phyloP scores from a whole-genome alignment of 1,140 invertebrate species.

The Branchinecta lindahli region DNA sequence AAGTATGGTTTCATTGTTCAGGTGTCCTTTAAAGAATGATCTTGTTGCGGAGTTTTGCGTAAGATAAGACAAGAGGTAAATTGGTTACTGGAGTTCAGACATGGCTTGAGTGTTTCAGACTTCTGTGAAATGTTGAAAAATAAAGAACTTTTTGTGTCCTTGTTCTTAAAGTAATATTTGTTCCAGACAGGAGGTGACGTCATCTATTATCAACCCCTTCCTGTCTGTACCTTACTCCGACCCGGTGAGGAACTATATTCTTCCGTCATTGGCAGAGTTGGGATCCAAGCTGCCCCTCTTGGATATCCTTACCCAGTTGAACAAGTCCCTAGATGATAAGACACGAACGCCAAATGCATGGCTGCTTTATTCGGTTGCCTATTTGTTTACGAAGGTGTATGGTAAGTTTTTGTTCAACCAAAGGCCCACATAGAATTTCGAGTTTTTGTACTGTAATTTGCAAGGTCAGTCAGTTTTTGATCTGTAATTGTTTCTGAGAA shows the following conservation, averaged over 20 bases:
- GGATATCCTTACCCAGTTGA: neutral
- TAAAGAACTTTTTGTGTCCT: neutral
- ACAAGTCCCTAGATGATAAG: neutral
- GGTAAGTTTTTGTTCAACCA: conserved; percentile 1
- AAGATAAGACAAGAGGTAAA: too few relatives aligned
- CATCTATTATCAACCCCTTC: neutral
- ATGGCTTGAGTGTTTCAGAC: too few relatives aligned
- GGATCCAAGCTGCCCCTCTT: neutral
- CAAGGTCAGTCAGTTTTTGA: too few relatives aligned
- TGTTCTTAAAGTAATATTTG: too few relatives aligned
- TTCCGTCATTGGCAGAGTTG: neutral
- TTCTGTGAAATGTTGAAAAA: too few relatives aligned
- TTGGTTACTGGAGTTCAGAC: too few relatives aligned
- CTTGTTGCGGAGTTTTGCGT: too few relatives aligned
- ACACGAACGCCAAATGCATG: neutral
- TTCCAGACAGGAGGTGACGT: neutral
- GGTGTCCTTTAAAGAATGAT: too few relatives aligned
- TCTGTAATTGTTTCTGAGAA: too few relatives aligned
- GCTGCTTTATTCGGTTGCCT: neutral
- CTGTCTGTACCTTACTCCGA: neutral
- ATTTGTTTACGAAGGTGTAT: neutral
- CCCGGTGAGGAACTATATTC: neutral
- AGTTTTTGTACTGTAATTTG: too few relatives aligned
- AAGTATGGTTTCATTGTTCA: too few relatives aligned
- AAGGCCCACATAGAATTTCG: too few relatives aligned